phyloP scores from a whole-genome alignment of 1,140 invertebrate genomes.

The Philotrypesis tridentata region DNA sequence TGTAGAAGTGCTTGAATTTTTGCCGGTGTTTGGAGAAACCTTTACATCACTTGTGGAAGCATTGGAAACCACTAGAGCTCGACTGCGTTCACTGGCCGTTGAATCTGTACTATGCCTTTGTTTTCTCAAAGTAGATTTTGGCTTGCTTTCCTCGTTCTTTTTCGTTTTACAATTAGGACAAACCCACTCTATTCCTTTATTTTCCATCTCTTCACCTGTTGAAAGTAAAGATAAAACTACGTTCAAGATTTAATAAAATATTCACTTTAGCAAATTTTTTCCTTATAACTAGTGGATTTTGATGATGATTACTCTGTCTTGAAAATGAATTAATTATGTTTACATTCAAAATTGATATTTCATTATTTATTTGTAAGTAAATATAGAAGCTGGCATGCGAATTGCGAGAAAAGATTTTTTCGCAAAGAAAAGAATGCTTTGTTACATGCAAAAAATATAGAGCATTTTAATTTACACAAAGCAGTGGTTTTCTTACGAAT shows the following conservation, averaged over 20 bases:
- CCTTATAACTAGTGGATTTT: neutral
- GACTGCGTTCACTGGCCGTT: constrained; percentile 44
- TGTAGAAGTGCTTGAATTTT: neutral
- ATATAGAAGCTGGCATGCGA: neutral
- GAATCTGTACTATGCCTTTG: constrained; percentile 46
- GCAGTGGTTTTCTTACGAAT: neutral
- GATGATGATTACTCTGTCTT: neutral
- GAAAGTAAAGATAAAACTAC: constrained; percentile 39
- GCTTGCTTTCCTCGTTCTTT: constrained; percentile 68
- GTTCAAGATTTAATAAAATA: constrained; percentile 41
- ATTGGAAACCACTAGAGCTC: constrained; percentile 5
- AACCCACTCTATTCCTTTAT: constrained; percentile 90
- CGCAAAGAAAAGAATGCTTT: neutral
- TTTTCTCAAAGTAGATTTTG: constrained; percentile 45
- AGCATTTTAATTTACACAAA: neutral
- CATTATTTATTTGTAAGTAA: neutral
- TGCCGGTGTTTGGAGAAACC: constrained; percentile 4
- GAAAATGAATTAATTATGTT: neutral
- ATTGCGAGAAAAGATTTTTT: neutral
- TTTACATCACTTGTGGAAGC: constrained; percentile 15
- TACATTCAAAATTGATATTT: neutral
- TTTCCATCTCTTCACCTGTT: constrained; percentile 89
- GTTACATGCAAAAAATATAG: neutral
- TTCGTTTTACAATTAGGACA: constrained; percentile 89
- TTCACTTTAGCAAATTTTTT: constrained; percentile 28